Evolutionary conservation across 2,888 invertebrate species (phyloP).

Genomic region (Amorpha juglandis): DNA sequence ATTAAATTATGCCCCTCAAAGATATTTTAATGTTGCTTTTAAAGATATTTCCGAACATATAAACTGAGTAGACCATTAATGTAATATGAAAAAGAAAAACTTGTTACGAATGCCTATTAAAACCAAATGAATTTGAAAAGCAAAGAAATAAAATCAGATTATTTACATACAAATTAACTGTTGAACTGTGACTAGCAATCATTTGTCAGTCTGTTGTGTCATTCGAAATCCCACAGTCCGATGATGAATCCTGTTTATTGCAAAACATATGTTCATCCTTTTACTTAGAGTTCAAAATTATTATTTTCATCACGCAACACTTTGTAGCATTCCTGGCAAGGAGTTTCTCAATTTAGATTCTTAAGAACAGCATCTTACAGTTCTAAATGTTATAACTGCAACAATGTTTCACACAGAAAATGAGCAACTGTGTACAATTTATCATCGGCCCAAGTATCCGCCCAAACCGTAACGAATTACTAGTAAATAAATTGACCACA

Average conservation of each 20-base stretch:
- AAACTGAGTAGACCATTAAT: neutral
- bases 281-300: conserved; percentile 56
- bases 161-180: conserved; percentile 79
- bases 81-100: conserved; percentile 24
- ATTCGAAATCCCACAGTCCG: conserved; percentile 63
- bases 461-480: conserved; percentile 80
- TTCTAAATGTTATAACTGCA: conserved; percentile 41
- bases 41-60: conserved; percentile 11
- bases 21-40: conserved; percentile 26
- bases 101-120: conserved; percentile 36
- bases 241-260: conserved; percentile 37
- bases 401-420: conserved; percentile 55
- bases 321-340: conserved; percentile 14
- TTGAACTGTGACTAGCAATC: conserved; percentile 76
- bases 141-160: conserved; percentile 55
- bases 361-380: conserved; percentile 42
- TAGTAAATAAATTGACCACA: conserved; percentile 83
- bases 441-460: conserved; percentile 81
- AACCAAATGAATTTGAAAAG: conserved; percentile 45
- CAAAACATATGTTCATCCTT: conserved; percentile 51
- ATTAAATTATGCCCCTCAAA: conserved; percentile 48
- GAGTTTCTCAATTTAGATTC: conserved; percentile 42
- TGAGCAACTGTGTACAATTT: conserved; percentile 75
- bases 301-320: neutral
- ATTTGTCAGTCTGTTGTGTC: conserved; percentile 79